Evolutionary conservation across 2,888 invertebrate species (phyloP), one percentile per base, ranked within the genome.

Genomic region (Aplocera efformata): DNA sequence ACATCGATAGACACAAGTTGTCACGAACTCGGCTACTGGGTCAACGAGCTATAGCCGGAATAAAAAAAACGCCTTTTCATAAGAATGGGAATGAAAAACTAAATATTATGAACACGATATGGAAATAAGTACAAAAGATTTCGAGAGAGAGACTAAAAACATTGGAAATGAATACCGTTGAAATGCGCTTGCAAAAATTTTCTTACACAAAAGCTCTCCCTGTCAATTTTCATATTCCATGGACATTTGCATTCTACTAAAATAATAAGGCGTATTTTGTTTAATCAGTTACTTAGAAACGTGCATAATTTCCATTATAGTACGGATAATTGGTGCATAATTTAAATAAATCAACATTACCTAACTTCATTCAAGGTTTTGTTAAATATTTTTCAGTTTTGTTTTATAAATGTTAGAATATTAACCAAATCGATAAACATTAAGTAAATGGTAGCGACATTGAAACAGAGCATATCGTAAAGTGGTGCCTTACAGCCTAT

Each of bases 21-120:
- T 75, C 78, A 77, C 73, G 71, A 82, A 82, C 72, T 68, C 77
- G 75, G 79, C 69, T 63, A 81, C 68, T 82, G 65, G 83, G 83
- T 82, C 83, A 81, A 79, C 63, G 58, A 72, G 65, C 58, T 64
- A 68, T 67, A 63, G 58, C 56, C 55, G 54, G 56, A 47, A 39
- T 48, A 49, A 38, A 24, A 30, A 32, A 40, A 50, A 48, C 42
- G 13, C 26, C 37, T 42, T 34, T 45, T 43, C 22, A 44, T 37
- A 46, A 48, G 42, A 36, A 38, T 43, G 34, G 25, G 35, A 36
- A 48, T 34, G 30, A 34, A 32, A 38, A 42, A 35, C 31, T 40
- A 43, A 40, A 35, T 36, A 40, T 22, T 35, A 31, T 26, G 7
- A 38, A 43, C 28, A 44, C 11, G 22, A 25, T 32, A 40, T 45